Percentiles rank a stretch among this genome's conserved stretches.
Evolutionary conservation across 2,888 invertebrate genomes (phyloP).

Genomic region (Phyllotreta cruciferae): DNA sequence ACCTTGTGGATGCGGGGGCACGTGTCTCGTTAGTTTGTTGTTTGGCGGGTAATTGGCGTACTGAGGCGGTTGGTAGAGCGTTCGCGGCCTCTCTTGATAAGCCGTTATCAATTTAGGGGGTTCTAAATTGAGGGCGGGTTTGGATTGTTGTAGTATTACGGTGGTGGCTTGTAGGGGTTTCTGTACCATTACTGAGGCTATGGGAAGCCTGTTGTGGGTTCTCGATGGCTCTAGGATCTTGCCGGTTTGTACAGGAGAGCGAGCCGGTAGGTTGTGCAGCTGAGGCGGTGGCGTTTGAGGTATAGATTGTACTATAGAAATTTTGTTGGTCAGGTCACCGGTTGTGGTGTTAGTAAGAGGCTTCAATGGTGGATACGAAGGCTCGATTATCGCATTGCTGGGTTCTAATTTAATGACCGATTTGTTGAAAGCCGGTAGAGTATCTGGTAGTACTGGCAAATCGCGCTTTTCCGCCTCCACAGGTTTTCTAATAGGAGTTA

Average conservation of each 20-base stretch:
- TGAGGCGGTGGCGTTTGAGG: conserved; percentile 38
- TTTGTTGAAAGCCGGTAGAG: conserved; percentile 28
- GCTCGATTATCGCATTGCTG: conserved; percentile 29
- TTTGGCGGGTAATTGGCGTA: conserved; percentile 45
- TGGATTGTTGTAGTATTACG: conserved; percentile 57
- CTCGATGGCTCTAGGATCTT: conserved; percentile 41
- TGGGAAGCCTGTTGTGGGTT: conserved; percentile 64
- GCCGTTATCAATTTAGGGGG: conserved; percentile 51
- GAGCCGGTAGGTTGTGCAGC: conserved; percentile 51
- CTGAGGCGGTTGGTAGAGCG: conserved; percentile 52
- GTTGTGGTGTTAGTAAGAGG: conserved; percentile 43
- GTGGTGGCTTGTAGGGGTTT: conserved; percentile 66
- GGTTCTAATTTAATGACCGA: conserved; percentile 36
- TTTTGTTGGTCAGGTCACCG: conserved; percentile 38
- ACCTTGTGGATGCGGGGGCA: conserved; percentile 47
- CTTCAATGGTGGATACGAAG: conserved; percentile 44
- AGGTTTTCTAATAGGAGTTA: conserved; percentile 54
- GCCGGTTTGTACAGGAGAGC: conserved; percentile 47
- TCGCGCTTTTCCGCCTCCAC: conserved; percentile 38
- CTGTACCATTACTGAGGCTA: conserved; percentile 66
- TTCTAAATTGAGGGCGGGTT: conserved; percentile 52
- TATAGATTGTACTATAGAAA: conserved; percentile 39
- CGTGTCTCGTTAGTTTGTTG: conserved; percentile 43
- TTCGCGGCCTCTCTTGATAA: conserved; percentile 58
- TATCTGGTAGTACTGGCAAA: conserved; percentile 44